These are phyloP conservation scores for Synergus umbraculus DNA, from an alignment of 2,888 invertebrate genomes.

Conservation along the genomic window DNA sequence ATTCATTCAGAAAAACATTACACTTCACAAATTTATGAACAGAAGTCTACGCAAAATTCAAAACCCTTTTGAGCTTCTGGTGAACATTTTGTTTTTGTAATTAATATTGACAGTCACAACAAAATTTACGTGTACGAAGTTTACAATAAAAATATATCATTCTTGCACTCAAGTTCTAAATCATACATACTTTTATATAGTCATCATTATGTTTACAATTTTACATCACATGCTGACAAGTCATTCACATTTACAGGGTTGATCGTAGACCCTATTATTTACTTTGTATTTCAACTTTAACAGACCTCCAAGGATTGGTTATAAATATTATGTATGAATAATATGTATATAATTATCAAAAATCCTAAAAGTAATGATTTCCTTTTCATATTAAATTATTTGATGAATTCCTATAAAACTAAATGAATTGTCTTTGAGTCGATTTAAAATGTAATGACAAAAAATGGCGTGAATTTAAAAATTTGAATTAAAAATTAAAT, in stretches of 20 bases:
- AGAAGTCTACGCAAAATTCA: not conserved
- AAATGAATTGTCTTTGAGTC: not conserved
- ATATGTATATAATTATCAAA: not conserved
- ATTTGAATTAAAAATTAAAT: constrained; percentile 8
- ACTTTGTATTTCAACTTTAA: not conserved
- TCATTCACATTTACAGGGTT: constrained; percentile 1
- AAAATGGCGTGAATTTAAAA: not conserved
- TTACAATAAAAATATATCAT: constrained; percentile 6
- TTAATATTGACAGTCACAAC: constrained; percentile 1
- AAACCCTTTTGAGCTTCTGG: not conserved
- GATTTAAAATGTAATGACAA: not conserved
- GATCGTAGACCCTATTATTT: not conserved
- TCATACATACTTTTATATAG: constrained; percentile 15
- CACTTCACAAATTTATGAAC: not conserved
- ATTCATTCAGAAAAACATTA: not conserved
- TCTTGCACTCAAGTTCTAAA: not conserved
- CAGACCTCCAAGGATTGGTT: not conserved
- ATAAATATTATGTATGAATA: not conserved
- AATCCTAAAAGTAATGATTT: not conserved
- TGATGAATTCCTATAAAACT: constrained; percentile 7
- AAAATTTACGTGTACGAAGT: constrained; percentile 5
- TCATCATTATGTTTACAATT: constrained; percentile 9
- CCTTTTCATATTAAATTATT: not conserved
- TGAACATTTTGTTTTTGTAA: constrained; percentile 18
- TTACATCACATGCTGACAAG: constrained; percentile 27